Percentiles rank a stretch among this genome's conserved stretches.
Evolutionary conservation across 2,797 vertebrate genomes (phyloP).

Genomic region (Merluccius polli): DNA sequence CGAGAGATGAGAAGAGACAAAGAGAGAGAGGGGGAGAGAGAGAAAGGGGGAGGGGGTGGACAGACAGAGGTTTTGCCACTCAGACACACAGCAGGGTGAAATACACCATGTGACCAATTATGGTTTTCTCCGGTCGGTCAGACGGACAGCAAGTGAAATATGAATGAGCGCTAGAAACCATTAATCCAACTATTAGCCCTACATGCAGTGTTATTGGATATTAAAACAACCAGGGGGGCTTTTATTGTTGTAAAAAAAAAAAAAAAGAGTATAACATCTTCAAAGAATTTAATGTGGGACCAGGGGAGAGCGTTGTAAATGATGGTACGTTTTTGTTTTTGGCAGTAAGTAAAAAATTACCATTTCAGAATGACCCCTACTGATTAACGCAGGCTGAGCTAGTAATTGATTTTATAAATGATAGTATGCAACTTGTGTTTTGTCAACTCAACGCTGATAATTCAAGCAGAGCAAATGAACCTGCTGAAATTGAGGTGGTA

Average conservation of each 20-base stretch:
- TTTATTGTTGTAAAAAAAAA: background rate
- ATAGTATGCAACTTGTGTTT: background rate
- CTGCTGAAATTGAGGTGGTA: too few relatives aligned
- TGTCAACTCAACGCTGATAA: background rate
- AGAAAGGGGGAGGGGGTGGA: background rate
- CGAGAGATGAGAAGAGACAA: too few relatives aligned
- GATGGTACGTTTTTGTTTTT: background rate
- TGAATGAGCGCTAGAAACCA: constrained; percentile 24
- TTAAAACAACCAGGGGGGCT: background rate
- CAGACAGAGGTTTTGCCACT: background rate
- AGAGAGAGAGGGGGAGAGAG: too few relatives aligned
- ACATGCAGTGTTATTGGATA: background rate
- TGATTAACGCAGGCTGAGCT: background rate
- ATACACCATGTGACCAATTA: constrained; percentile 42
- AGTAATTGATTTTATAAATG: background rate
- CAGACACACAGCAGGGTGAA: background rate
- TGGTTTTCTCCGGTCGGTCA: background rate
- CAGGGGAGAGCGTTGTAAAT: background rate
- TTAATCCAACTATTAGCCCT: background rate
- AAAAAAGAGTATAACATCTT: background rate
- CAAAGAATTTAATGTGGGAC: background rate
- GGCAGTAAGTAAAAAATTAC: background rate
- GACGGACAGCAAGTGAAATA: constrained; percentile 28
- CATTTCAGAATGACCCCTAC: background rate
- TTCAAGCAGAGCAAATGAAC: background rate